These are phyloP conservation scores for Pollenia labialis DNA, from an alignment of 2,888 invertebrate species.

Conservation along the genomic window DNA sequence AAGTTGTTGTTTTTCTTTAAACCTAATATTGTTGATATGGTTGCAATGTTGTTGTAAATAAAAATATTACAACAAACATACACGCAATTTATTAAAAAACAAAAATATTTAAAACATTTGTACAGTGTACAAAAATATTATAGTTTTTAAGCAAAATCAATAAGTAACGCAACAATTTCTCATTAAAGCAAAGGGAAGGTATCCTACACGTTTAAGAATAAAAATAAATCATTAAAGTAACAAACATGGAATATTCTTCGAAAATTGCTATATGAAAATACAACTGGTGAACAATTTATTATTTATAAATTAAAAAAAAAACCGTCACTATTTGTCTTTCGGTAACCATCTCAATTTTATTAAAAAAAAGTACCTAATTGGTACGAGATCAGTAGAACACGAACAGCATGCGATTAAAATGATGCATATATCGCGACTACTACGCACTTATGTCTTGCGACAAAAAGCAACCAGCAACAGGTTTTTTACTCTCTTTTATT, in stretches of 20 bases:
- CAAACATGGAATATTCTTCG: too few relatives aligned
- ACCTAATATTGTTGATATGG: not conserved
- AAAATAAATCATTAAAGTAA: too few relatives aligned
- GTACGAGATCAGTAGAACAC: not conserved
- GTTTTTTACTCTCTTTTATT: constrained; percentile 14
- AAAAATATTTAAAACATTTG: constrained; percentile 3
- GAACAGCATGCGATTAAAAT: not conserved
- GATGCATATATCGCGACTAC: not conserved
- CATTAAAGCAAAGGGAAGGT: not conserved
- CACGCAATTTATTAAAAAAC: not conserved
- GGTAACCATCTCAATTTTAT: not conserved
- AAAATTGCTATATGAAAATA: too few relatives aligned
- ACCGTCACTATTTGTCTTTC: too few relatives aligned
- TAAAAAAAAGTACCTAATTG: constrained; percentile 1
- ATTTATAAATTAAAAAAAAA: too few relatives aligned
- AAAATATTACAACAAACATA: not conserved
- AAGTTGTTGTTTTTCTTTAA: constrained; percentile 74
- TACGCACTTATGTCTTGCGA: constrained; percentile 20
- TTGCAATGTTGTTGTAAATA: not conserved
- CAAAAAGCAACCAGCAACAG: constrained; percentile 12
- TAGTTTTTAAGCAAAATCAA: constrained; percentile 15
- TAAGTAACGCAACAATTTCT: constrained; percentile 20
- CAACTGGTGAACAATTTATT: too few relatives aligned
- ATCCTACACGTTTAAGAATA: too few relatives aligned
- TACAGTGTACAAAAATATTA: not conserved